Conservation (phyloP, 2,797 vertebrate genomes). For the Propithecus deckenii region DNA sequence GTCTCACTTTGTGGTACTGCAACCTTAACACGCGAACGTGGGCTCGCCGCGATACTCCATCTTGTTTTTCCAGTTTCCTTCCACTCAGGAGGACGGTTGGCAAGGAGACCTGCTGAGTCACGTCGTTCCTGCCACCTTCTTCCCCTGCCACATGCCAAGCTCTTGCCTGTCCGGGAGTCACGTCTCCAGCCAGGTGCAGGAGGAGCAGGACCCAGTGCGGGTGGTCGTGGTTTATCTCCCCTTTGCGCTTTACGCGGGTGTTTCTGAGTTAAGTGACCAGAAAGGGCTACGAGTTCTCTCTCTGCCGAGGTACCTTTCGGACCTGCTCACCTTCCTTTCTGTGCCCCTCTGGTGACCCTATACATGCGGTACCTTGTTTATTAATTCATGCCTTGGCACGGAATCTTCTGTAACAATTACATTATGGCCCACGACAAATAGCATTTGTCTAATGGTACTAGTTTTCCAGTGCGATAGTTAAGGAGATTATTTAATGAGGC, state of each 20-base stretch:
- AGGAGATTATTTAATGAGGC: slow-evolving; percentile 74
- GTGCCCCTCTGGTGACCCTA: fast-evolving
- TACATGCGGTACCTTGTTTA: neutral
- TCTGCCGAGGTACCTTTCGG: neutral
- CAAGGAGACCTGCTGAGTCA: fast-evolving
- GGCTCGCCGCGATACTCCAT: fast-evolving
- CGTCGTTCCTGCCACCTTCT: fast-evolving
- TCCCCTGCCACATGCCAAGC: fast-evolving
- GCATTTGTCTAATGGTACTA: slow-evolving; percentile 43
- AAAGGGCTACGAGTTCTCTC: neutral
- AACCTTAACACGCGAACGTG: fast-evolving
- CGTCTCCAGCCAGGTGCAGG: fast-evolving
- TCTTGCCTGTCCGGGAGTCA: fast-evolving
- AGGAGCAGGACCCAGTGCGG: fast-evolving
- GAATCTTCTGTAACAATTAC: neutral
- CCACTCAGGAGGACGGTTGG: fast-evolving
- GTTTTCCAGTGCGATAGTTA: slow-evolving; percentile 61
- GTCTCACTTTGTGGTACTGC: fast-evolving
- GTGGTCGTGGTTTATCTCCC: fast-evolving
- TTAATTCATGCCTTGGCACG: neutral
- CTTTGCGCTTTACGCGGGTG: fast-evolving
- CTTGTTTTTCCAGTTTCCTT: neutral
- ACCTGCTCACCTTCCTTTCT: too few relatives aligned
- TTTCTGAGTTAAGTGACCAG: neutral
- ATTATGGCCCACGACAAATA: slow-evolving; percentile 6